Percentiles rank a stretch among this genome's conserved stretches.
Evolutionary conservation across 2,113 vertebrate genomes (phyloP).

Genomic region (Dunckerocampus dactyliophorus): DNA sequence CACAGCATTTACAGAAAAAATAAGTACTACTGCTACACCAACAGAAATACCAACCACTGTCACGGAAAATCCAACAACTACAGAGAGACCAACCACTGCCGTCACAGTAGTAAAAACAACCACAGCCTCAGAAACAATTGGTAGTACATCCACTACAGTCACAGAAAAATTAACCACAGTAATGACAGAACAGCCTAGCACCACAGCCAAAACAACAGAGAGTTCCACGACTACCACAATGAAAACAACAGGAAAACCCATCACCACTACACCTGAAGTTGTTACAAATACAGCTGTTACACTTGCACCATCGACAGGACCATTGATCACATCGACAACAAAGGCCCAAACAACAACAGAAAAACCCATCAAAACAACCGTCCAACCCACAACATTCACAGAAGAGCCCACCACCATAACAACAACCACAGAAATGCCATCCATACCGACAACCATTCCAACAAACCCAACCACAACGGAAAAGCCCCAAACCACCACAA

Average conservation of each 20-base stretch:
- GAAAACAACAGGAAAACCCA: background rate
- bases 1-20: background rate
- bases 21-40: background rate
- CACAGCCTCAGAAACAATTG: background rate
- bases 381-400: background rate
- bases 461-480: background rate
- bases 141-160: background rate
- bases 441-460: background rate
- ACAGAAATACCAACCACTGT: background rate
- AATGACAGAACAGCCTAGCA: background rate
- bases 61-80: background rate
- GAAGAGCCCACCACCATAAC: background rate
- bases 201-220: background rate
- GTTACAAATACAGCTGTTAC: background rate
- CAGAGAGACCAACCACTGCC: background rate
- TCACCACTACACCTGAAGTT: background rate
- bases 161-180: background rate
- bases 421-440: conserved; percentile 1
- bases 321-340: conserved; percentile 1
- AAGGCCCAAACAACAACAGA: background rate
- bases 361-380: background rate
- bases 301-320: background rate
- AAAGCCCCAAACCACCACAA: background rate
- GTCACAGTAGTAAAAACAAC: background rate
- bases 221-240: too few relatives aligned